Base-by-base conservation (phyloP, 2,888 invertebrate genomes). In the Drosophila tripunctata region DNA sequence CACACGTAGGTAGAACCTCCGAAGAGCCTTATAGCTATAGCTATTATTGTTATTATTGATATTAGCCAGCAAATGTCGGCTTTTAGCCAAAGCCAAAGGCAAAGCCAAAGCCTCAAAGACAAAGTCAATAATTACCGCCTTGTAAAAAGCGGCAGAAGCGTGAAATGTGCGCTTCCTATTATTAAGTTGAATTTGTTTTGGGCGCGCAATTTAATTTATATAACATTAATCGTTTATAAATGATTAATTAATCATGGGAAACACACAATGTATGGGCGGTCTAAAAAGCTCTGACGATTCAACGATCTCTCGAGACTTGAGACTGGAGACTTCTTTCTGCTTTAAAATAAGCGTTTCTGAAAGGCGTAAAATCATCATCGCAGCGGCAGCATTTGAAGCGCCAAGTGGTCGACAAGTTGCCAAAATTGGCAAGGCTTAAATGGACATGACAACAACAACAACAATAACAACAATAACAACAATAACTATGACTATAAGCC, bases 401-500 rank as follows among this genome's bases (percentile, higher is more conserved):
- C 67, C 76, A 69, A 74, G 77, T 75, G 67, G 81, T 67, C 75
- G 80, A 82, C 88, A 87, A 78, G 77, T 87, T 88, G 87, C 87
- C 87, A 86, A 88, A 87, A 85, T 87, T 84, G 87, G 87, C 82
- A 82, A 84, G 82, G 82, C 84, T 87, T 87, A 77, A 77, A 84
- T 74, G 80, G 80, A 75, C 73, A 78, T 62, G 75, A 64, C 72
- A 70, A 65, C 78, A 67, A 62, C 55, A 57, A 33, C 36, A 56
- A 27, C 44, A 52, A 27, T 54, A 50, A 40, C 52, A 51, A 31
- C 33, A 38, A 58, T 40, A 62, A 62, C 35, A 48, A 35, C 43
- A 48, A 35, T 45, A n/a, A 27, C 27, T 27, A 27, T 27, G 22
- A 12, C 14, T 47, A 35, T 24, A 52, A 68, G 58, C 51, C 61